These are phyloP conservation scores for Crocidura indochinensis DNA, from an alignment of 2,797 vertebrate species.

Conservation along the genomic window DNA sequence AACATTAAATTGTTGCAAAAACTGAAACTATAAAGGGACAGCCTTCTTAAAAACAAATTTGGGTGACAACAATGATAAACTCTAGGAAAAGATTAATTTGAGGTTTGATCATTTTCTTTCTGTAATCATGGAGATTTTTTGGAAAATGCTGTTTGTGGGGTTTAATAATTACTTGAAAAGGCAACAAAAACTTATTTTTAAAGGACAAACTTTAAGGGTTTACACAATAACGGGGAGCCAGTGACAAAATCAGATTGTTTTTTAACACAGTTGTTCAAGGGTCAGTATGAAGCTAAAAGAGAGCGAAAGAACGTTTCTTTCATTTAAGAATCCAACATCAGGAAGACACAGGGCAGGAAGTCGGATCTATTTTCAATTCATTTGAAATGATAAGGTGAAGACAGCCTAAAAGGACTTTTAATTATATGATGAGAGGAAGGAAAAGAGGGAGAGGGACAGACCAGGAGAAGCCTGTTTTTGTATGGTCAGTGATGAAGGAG, in stretches of 20 bases:
- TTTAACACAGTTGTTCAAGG: constrained; percentile 29
- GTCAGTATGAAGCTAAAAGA: neutral
- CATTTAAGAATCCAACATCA: constrained; percentile 75
- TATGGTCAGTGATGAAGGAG: constrained; percentile 51
- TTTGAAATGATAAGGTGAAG: constrained; percentile 86
- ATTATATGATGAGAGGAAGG: constrained; percentile 75
- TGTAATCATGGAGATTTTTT: neutral
- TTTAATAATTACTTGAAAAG: constrained; percentile 55
- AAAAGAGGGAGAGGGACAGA: constrained; percentile 29
- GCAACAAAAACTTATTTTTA: neutral
- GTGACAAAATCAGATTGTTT: constrained; percentile 1
- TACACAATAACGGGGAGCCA: neutral
- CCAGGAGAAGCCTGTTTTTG: constrained; percentile 52
- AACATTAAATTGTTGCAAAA: neutral
- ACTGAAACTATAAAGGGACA: constrained; percentile 6
- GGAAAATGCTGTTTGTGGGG: constrained; percentile 31
- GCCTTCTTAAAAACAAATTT: neutral
- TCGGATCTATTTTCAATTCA: constrained; percentile 74
- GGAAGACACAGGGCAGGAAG: constrained; percentile 78
- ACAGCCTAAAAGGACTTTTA: constrained; percentile 82
- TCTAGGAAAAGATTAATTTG: neutral
- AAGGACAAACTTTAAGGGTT: neutral
- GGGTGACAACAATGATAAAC: neutral
- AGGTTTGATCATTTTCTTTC: neutral
- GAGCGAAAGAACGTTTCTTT: constrained; percentile 72